phyloP scores from a whole-genome alignment of 2,797 vertebrate species.

The Ctenosaura bakeri region DNA sequence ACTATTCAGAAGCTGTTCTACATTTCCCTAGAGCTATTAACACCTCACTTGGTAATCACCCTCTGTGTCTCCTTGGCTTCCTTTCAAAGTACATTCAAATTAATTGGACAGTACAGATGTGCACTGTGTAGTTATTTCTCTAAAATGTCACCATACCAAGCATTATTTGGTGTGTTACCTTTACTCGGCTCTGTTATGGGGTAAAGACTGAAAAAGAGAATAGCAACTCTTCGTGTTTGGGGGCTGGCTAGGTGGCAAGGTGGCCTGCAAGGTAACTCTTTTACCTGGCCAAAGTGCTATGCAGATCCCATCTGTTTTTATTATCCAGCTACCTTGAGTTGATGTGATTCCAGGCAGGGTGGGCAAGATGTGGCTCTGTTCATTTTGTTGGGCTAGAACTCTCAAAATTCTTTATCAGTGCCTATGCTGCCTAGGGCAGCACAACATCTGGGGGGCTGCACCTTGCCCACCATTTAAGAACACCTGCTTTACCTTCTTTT shows the following conservation, averaged over 20 bases:
- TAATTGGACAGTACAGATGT: conserved; percentile 15
- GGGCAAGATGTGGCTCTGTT: not conserved
- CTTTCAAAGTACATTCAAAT: conserved; percentile 19
- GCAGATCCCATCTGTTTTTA: not conserved
- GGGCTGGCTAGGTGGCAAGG: not conserved
- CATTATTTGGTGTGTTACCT: not conserved
- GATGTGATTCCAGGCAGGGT: not conserved
- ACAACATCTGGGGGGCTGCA: too few species aligned
- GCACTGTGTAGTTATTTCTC: not conserved
- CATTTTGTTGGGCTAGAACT: too few species aligned
- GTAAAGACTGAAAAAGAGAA: not conserved
- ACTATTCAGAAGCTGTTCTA: conserved; percentile 3
- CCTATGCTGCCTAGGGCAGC: too few species aligned
- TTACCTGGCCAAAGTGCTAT: not conserved
- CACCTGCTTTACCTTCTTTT: not conserved
- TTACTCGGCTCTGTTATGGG: not conserved
- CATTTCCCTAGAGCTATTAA: not conserved
- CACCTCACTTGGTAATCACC: not conserved
- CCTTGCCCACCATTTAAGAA: too few species aligned
- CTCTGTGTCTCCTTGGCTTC: not conserved
- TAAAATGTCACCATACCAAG: not conserved
- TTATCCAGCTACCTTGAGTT: not conserved
- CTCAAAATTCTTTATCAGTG: too few species aligned
- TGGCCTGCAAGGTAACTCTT: not conserved
- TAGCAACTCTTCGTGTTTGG: not conserved